Evolutionary conservation across 2,113 vertebrate genomes (phyloP), one percentile per base, ranked within the genome.

Genomic region (Hylia prasina): DNA sequence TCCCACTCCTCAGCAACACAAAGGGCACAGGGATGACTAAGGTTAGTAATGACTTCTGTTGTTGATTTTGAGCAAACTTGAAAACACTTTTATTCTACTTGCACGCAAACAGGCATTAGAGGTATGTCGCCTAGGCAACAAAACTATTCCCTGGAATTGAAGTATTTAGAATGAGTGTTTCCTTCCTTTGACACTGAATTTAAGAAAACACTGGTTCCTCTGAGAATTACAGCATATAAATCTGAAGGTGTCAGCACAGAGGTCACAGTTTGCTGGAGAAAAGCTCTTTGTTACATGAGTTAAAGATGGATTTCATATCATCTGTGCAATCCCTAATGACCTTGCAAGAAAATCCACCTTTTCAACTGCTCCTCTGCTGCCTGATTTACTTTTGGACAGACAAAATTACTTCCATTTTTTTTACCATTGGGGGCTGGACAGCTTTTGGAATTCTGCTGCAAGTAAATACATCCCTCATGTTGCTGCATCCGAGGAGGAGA

Each of bases 51-150:
- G 88, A 92, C 64, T 84, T 76, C 80, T 77, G 65, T 31, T 93
- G 85, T 76, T 93, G 94, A 93, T 90, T 76, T 84, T 72, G 87
- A 84, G 69, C 70, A 89, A 90, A 95, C 40, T n/a, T 87, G 88
- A 93, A 95, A 96, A 96, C 83, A 84, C 50, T 81, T 82, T 85
- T 56, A 21, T 90, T 60, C 65, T 37, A 33, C 69, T 95, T 92
- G 76, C 90, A 93, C 2, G 25, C 66, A 69, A 85, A 78, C 47
- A 87, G 30, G 82, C 82, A 57, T 37, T 39, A 87, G 53, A 84
- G 44, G 20, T 79, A 57, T 6, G 53, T 93, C 2, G 0, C 80
- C 88, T 53, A 63, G 72, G 96, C 72, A 93, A 97, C 92, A 86
- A 88, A 92, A 94, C 79, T 66, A 73, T 95, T 94, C 68, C 35